A percentile compares a stretch with the other conserved stretches of the same genome.
These are phyloP conservation scores for Colletes collaris DNA, from an alignment of 2,888 invertebrate species.

Conservation along the genomic window DNA sequence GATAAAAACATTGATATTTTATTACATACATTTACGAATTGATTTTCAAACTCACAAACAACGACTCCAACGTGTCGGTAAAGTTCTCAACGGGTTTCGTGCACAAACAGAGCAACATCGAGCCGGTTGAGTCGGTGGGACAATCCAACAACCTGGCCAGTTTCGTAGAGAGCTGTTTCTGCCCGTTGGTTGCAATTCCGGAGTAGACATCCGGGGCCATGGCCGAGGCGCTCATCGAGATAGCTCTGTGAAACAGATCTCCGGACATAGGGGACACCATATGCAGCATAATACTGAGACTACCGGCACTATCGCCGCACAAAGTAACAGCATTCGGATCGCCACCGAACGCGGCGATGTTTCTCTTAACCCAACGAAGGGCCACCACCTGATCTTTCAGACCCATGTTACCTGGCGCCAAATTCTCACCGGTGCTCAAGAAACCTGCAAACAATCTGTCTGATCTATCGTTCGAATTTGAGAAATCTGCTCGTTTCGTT, in stretches of 20 bases:
- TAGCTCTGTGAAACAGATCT: constrained; percentile 88
- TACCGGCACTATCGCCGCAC: constrained; percentile 85
- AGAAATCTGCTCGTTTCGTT: constrained; percentile 16
- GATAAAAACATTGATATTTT: neutral
- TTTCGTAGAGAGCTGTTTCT: constrained; percentile 85
- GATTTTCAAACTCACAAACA: constrained; percentile 67
- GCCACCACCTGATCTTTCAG: constrained; percentile 89
- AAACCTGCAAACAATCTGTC: constrained; percentile 82
- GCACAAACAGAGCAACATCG: constrained; percentile 86
- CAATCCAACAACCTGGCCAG: constrained; percentile 87
- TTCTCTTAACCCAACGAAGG: constrained; percentile 87
- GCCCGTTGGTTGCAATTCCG: constrained; percentile 77
- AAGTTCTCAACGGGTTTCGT: constrained; percentile 76
- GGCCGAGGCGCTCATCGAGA: constrained; percentile 88
- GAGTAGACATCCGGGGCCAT: constrained; percentile 84
- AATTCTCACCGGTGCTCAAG: constrained; percentile 87
- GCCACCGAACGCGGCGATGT: constrained; percentile 88
- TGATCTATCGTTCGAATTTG: neutral
- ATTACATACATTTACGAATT: no score
- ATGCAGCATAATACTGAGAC: constrained; percentile 82
- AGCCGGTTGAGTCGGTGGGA: constrained; percentile 83
- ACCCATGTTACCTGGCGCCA: constrained; percentile 88
- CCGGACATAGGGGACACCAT: constrained; percentile 86
- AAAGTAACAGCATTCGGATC: constrained; percentile 87
- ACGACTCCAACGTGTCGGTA: constrained; percentile 53